Evolutionary conservation across 53 echinoderm and acorn worm genomes (phyloP), one percentile per base, ranked within the genome.

Genomic region (Arbacia lixula): DNA sequence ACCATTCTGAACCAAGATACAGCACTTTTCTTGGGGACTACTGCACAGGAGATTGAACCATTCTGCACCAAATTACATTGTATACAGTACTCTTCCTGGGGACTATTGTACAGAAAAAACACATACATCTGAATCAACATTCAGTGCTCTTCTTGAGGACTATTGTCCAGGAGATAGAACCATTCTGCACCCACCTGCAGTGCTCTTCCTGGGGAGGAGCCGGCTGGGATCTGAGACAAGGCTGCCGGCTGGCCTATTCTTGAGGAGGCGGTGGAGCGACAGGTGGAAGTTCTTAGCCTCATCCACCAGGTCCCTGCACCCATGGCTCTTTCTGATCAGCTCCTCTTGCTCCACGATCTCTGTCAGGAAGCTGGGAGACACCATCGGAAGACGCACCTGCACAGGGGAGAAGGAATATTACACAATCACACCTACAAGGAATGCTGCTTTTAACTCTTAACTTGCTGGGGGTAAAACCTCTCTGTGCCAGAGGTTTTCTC

Each of bases 251-350:
- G 92, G 83, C 32, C 85, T 87, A 43, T 87, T 84, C n/a, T 86
- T 84, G 3, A 90, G 77, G 33, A 92, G 84, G 43, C 86, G 90
- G 55, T 87, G 83, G 27, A 88, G 53, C 4, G 98, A 92, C 58
- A 98, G 85, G 67, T 98, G 94, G 79, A 92, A 98, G 83, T 98
- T 98, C 86, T 98, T 98, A 55, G 98, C 94, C 83, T 94, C 94
- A 54, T 98, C 98, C 5, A 94, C 78, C 22, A 98, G 84, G 62
- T 98, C 94, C 32, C 98, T 71, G 74, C 98, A 98, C 29, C 56
- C 53, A 38, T 88, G 98, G 83, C 88, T 85, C 84, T 88, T 94
- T 67, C 73, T 85, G 68, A 98, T 75, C 61, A 98, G 72, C 26
- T 94, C 98, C 57, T 98, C 98, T 0, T 54, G 82, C 64, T 98